phyloP scores from a whole-genome alignment of 2,797 vertebrate genomes.

The Peromyscus nudipes region DNA sequence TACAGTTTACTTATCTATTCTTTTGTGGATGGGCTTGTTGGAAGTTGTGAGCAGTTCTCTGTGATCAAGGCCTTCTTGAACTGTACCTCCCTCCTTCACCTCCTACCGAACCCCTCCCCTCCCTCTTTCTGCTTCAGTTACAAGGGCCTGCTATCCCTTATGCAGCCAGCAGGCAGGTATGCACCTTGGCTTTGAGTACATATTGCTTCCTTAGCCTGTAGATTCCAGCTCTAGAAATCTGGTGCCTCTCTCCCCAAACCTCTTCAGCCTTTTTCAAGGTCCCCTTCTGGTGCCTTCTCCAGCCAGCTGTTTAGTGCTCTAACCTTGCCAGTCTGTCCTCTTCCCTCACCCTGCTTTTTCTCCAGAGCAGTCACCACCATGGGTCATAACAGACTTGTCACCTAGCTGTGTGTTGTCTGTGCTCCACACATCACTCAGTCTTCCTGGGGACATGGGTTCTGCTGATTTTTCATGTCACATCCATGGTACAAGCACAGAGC shows the following conservation, averaged over 20 bases:
- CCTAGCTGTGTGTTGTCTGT: background rate
- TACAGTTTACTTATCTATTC: accelerated
- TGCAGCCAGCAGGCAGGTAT: background rate
- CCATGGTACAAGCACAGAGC: background rate
- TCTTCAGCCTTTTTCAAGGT: background rate
- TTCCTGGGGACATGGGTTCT: background rate
- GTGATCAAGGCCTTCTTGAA: background rate
- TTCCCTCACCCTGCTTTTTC: background rate
- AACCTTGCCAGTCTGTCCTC: background rate
- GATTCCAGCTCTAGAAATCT: background rate
- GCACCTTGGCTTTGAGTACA: background rate
- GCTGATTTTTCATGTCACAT: background rate
- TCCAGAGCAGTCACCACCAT: background rate
- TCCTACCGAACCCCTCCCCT: background rate
- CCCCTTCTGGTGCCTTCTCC: background rate
- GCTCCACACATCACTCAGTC: accelerated
- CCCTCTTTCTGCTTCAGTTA: background rate
- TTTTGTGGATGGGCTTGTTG: background rate
- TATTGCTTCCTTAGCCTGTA: background rate
- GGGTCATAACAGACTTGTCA: accelerated
- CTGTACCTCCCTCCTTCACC: accelerated
- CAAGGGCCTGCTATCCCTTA: background rate
- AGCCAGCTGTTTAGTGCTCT: background rate
- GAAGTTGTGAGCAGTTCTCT: background rate
- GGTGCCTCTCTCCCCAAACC: background rate